phyloP scores from a whole-genome alignment of 2,113 vertebrate species.

The Tragelaphus strepsiceros region DNA sequence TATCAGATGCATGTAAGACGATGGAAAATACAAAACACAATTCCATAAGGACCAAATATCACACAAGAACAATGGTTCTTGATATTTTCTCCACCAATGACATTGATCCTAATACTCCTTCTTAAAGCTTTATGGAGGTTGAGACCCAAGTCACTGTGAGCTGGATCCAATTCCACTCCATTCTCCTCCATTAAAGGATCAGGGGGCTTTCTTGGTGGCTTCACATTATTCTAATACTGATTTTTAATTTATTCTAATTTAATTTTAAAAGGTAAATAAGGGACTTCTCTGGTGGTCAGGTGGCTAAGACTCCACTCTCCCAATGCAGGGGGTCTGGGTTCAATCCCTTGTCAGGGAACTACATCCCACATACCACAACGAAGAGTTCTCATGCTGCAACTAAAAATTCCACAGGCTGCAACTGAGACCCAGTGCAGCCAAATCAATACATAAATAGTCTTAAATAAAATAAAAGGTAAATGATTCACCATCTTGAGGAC shows the following conservation, averaged over 20 bases:
- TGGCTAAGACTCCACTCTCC: not conserved
- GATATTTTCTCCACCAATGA: not conserved
- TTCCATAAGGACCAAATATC: not conserved
- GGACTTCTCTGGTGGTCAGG: rapidly evolving
- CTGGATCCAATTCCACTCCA: not conserved
- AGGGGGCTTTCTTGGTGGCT: not conserved
- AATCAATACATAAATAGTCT: not conserved
- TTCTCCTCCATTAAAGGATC: not conserved
- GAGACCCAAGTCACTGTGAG: not conserved
- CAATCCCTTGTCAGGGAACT: not conserved
- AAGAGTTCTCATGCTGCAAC: not conserved
- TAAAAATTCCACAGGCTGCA: not conserved
- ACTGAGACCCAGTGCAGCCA: not conserved
- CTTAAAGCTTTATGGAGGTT: not conserved
- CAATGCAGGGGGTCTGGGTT: not conserved
- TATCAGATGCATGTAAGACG: not conserved
- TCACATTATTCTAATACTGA: not conserved
- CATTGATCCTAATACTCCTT: not conserved
- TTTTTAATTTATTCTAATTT: not conserved
- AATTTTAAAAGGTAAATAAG: not conserved
- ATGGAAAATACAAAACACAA: not conserved
- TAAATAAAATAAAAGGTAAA: not conserved
- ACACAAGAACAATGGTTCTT: not conserved
- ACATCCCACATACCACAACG: not conserved
- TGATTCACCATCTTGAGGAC: not conserved